A percentile compares a stretch with the other conserved stretches of the same genome.
Evolutionary conservation across 1,140 invertebrate genomes (phyloP).

Genomic region (Neodiprion fabricii): DNA sequence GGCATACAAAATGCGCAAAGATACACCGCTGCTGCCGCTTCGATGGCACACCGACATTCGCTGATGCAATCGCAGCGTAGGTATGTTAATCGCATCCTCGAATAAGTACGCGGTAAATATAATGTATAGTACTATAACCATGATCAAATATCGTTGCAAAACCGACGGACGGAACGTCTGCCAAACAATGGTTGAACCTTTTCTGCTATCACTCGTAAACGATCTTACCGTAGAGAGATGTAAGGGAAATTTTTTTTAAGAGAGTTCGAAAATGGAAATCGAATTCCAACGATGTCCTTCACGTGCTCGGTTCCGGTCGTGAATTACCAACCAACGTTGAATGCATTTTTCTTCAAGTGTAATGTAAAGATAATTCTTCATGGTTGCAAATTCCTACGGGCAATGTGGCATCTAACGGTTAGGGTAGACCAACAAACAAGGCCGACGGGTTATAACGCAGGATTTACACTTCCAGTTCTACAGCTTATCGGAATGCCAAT

Average conservation of each 20-base stretch:
- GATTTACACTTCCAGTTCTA: slow-evolving; percentile 1
- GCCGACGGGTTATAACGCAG: not conserved
- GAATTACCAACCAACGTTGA: no score
- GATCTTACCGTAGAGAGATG: no score
- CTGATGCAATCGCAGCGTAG: not conserved
- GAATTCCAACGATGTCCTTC: no score
- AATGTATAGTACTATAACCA: not conserved
- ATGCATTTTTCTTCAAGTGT: not conserved
- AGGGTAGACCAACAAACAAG: not conserved
- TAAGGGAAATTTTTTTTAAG: no score
- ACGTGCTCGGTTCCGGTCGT: no score
- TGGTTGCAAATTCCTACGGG: no score
- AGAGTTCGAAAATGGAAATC: no score
- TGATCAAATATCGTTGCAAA: not conserved
- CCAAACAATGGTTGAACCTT: no score
- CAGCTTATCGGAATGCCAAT: not conserved
- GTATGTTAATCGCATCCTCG: not conserved
- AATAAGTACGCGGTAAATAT: not conserved
- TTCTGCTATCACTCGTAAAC: no score
- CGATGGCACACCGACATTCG: not conserved
- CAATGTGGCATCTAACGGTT: not conserved
- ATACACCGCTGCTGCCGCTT: not conserved
- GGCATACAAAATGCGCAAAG: not conserved
- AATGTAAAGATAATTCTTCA: not conserved
- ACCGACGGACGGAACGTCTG: not conserved